Evolutionary conservation across 2,797 vertebrate genomes (phyloP), one percentile per base, ranked within the genome.

Genomic region (Denticeps clupeoides): DNA sequence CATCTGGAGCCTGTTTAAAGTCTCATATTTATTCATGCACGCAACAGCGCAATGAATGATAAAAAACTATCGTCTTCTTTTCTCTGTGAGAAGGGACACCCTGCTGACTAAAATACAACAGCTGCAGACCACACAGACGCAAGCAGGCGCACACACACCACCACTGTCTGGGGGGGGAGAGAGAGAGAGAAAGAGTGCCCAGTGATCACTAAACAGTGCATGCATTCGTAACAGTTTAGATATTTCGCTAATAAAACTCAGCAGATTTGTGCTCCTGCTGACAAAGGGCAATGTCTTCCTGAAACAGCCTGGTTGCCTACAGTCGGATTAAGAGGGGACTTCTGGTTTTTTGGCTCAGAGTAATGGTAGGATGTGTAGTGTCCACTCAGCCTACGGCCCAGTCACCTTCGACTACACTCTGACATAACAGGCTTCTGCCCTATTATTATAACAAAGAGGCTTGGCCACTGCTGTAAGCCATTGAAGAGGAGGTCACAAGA

Each of bases 381-480:
- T 38, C 19, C 9, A 9, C 35, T 21, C 4, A 19, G n/a, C n/a
- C 8, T 21, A 27, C 26, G 4, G 18, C 33, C 18, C 33, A 35
- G 13, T 13, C 35, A 6, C 24, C 24, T 35, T 13, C 7, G 15
- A 3, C 7, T 18, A 15, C 4, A 13, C 15, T 16, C 33, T 51
- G 45, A 47, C 52, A 42, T 45, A 18, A 50, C 7, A 5, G 25
- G 40, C 48, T 37, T 55, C 33, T 13, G 25, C 33, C 42, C 35
- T 32, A 16, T 64, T 58, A 48, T 45, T 28, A 27, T 40, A 8
- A 54, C 49, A 35, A 49, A 67, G 51, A 11, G 49, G 49, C 13
- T 31, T 41, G 41, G 47, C 22, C 19, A 45, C 32, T 9, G 5
- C 41, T 28, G 23, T 32, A 29, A 46, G 10, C 43, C 12, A 41